Conservation (phyloP, 1,140 invertebrate species). For the Bicyclus anynana region DNA sequence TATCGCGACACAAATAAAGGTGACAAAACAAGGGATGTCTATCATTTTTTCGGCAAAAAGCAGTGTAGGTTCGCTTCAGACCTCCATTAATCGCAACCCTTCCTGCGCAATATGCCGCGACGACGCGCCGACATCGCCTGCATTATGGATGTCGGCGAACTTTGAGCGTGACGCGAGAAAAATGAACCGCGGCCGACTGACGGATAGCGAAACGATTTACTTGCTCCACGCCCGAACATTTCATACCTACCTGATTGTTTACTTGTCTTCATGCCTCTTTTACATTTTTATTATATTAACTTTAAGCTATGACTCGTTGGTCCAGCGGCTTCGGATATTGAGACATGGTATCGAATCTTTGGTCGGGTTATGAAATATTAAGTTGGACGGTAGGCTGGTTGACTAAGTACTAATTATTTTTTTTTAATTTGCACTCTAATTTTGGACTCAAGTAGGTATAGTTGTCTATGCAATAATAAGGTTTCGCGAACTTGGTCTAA, state of each 20-base stretch:
- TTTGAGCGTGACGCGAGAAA: conserved; percentile 70
- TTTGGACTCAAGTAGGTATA: too few relatives aligned
- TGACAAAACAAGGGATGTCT: not conserved
- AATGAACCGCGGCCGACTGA: conserved; percentile 59
- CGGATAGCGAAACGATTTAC: conserved; percentile 56
- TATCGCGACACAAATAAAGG: not conserved
- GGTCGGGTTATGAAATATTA: too few relatives aligned
- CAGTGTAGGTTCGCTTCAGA: conserved; percentile 14
- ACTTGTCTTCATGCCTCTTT: not conserved
- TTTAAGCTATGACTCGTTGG: too few relatives aligned
- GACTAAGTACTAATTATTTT: too few relatives aligned
- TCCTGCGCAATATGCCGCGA: conserved; percentile 62
- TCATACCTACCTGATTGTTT: not conserved
- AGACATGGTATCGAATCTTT: too few relatives aligned
- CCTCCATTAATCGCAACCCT: conserved; percentile 64
- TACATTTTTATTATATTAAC: too few relatives aligned
- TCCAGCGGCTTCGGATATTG: too few relatives aligned
- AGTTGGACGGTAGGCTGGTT: too few relatives aligned
- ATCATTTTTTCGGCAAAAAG: conserved; percentile 4
- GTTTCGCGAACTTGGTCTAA: too few relatives aligned
- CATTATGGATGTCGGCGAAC: conserved; percentile 69
- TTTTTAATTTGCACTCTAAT: too few relatives aligned
- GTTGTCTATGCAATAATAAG: too few relatives aligned
- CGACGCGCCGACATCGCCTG: conserved; percentile 67
- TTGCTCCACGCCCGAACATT: conserved; percentile 11